Percentiles rank a stretch among this genome's conserved stretches.
Evolutionary conservation across 2,113 vertebrate species (phyloP).

Genomic region (Ochotona princeps): DNA sequence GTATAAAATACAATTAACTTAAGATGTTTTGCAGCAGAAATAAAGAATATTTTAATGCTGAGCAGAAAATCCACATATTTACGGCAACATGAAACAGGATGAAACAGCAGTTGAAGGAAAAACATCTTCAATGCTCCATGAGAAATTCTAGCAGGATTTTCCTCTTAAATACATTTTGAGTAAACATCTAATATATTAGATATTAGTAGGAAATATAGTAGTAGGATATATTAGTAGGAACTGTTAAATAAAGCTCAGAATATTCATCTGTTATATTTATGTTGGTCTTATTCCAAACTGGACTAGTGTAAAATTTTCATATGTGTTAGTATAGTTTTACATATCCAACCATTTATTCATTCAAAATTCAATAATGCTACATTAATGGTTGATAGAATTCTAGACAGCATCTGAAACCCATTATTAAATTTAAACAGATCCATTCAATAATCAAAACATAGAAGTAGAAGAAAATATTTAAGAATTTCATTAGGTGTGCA

Average conservation of each 20-base stretch:
- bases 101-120: background rate
- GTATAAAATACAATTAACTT: constrained; percentile 16
- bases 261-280: background rate
- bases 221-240: background rate
- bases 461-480: background rate
- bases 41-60: background rate
- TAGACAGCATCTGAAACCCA: background rate
- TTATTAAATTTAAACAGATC: background rate
- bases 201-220: too few species aligned
- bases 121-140: background rate
- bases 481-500: background rate
- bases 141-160: background rate
- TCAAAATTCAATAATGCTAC: background rate
- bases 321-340: background rate
- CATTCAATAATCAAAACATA: background rate
- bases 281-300: background rate
- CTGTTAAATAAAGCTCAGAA: background rate
- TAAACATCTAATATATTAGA: too few species aligned
- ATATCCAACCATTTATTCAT: background rate
- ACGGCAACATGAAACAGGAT: background rate
- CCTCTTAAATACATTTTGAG: background rate
- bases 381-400: background rate
- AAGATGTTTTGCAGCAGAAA: background rate
- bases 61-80: background rate
- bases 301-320: background rate